Evolutionary conservation across 23 tunicate species (phyloP), one percentile per base, ranked within the genome.

Genomic region (Phallusia fumigata): DNA sequence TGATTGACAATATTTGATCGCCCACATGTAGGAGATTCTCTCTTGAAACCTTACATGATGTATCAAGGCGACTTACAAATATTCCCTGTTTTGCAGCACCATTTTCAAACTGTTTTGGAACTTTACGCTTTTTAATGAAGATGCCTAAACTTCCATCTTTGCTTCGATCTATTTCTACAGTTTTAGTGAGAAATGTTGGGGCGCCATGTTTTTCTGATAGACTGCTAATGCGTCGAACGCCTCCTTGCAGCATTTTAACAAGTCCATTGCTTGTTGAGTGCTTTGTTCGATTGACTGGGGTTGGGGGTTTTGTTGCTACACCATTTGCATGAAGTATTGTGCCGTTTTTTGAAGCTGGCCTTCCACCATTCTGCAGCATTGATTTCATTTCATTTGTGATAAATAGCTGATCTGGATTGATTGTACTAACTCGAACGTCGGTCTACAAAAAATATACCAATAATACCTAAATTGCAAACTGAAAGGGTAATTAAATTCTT

Each of bases 1-100:
- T 94, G 24, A 94, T 89, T 28, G 87, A 84, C 79, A 94, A 69
- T 16, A 94, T 76, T 76, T 94, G 90, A 83, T 89, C 98, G 10
- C 98, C 98, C 19, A 47, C 75, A 31, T 79, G 72, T 0, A 94
- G n/a, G 8, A 78, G 49, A 0, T 76, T 79, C 18, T 84, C 74
- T 36, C 76, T 85, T 15, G 82, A 85, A 2, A 93, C 95, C 31
- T 34, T 75, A 52, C 89, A 84, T 30, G 64, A 44, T 32, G 94
- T 74, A 3, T 47, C 74, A 35, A 94, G 76, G 33, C 85, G 69
- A 64, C 95, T 90, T 30, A 94, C 53, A 79, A 94, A 79, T 19
- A 94, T 80, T 19, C 93, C 88, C 32, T 87, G 65, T 45, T 72
- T 82, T 18, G 65, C 51, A 8, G 36, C 44, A 28, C 36, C 79